phyloP scores from a whole-genome alignment of 1,140 invertebrate species.

The Adelges cooleyi region DNA sequence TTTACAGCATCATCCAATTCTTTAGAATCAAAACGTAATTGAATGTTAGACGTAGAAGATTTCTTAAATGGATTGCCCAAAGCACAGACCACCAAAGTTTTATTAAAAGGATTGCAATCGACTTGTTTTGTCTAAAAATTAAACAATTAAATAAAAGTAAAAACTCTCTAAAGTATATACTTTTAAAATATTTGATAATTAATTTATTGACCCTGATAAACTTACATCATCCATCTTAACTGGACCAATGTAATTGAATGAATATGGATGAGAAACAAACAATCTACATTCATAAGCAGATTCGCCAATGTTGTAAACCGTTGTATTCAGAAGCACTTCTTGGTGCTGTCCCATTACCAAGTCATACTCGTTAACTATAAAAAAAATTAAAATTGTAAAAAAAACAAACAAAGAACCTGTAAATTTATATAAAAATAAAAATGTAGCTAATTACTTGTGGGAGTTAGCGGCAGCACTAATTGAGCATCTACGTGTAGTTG shows the following conservation, averaged over 20 bases:
- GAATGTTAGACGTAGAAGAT: conserved; percentile 46
- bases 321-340: conserved; percentile 63
- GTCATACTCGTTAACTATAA: conserved; percentile 32
- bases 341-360: conserved; percentile 61
- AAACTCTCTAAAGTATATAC: background rate
- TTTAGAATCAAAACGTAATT: conserved; percentile 67
- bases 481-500: conserved; percentile 59
- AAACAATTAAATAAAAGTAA: background rate
- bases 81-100: conserved; percentile 61
- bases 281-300: conserved; percentile 83
- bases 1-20: conserved; percentile 56
- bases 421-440: background rate
- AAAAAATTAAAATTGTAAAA: background rate
- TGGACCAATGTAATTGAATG: conserved; percentile 64
- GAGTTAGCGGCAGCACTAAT: conserved; percentile 43
- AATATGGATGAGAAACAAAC: conserved; percentile 63
- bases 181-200: background rate
- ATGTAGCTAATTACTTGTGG: background rate
- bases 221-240: conserved; percentile 42
- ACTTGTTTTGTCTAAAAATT: conserved; percentile 43
- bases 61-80: conserved; percentile 81
- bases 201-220: background rate
- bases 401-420: no score
- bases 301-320: conserved; percentile 65
- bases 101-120: conserved; percentile 59